Base-by-base conservation (phyloP, 53 echinoderm and acorn worm genomes). In the Echinarachnius parma region DNA sequence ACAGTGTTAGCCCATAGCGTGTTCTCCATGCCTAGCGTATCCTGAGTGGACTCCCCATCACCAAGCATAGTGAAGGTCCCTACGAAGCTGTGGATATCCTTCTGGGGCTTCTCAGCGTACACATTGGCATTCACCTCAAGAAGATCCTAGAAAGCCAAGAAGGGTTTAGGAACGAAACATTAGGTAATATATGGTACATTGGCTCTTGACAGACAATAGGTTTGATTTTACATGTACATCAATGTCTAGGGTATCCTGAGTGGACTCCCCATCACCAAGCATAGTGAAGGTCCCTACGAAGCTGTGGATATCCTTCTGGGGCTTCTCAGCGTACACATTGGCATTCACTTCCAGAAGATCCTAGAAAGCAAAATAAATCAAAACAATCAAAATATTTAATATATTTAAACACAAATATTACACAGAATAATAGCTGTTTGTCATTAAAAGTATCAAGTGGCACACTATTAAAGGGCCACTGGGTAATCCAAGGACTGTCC, bases 1-100 rank as follows among this genome's bases (percentile, higher is more conserved):
- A 95, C 96, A 23, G 96, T 95, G 62, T 90, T 82, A 4, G 96
- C 90, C 96, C 96, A 95, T 9, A 95, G 71, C 19, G 96, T 95
- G 44, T 95, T 95, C 52, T 95, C 96, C 23, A 90, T 84, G 32
- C 82, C 80, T 44, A 95, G 69, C 27, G 87, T 78, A 48, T 87
- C 82, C 37, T 84, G 80, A 21, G 83, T 78, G 21, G 76, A 62
- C 4, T 68, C 33, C n/a, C 85, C 85, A 4, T 87, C 90, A 2
- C 82, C 81, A 64, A 86, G 59, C 34, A 80, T 44, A 20, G 90
- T 84, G 46, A 90, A 90, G 9, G 90, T 90, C 20, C 96, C 96
- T 4, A 90, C 85, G 77, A 95, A 95, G 26, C 85, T 84, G 80
- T 95, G 90, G 36, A 95, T 95, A 34, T 82, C 84, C 60, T 94